These are phyloP conservation scores for Salarias fasciatus DNA, from an alignment of 2,797 vertebrate species.

Conservation along the genomic window DNA sequence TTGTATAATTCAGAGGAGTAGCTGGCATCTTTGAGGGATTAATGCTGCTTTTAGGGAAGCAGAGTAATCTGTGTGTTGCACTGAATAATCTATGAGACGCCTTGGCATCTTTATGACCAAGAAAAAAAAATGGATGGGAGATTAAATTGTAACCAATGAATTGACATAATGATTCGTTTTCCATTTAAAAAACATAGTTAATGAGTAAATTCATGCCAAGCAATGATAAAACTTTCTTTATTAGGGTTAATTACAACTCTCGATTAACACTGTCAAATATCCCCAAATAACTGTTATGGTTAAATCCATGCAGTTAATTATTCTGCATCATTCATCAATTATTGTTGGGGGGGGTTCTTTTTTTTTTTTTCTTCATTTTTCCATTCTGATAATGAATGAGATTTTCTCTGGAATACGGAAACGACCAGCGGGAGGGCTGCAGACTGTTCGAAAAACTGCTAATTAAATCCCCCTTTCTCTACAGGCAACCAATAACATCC, in stretches of 20 bases:
- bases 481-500: constrained; percentile 39
- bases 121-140: constrained; percentile 6
- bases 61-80: constrained; percentile 13
- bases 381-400: constrained; percentile 44
- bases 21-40: constrained; percentile 5
- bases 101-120: constrained; percentile 31
- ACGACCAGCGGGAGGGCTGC: constrained; percentile 32
- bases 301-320: constrained; percentile 51
- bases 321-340: constrained; percentile 50
- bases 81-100: constrained; percentile 36
- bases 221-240: constrained; percentile 16
- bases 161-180: constrained; percentile 11
- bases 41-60: constrained; percentile 26
- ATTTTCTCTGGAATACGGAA: constrained; percentile 38
- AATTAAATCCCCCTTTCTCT: constrained; percentile 51
- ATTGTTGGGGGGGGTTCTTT: constrained; percentile 24
- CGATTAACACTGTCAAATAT: constrained; percentile 40
- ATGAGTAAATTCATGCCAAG: constrained; percentile 27
- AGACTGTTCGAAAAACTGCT: constrained; percentile 41
- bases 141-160: constrained; percentile 17
- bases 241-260: constrained; percentile 38
- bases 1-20: constrained; percentile 16
- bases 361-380: constrained; percentile 38
- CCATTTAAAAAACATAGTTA: constrained; percentile 17
- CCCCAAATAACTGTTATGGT: constrained; percentile 39